Conservation (phyloP, 2,113 vertebrate species). For the Daboia siamensis region DNA sequence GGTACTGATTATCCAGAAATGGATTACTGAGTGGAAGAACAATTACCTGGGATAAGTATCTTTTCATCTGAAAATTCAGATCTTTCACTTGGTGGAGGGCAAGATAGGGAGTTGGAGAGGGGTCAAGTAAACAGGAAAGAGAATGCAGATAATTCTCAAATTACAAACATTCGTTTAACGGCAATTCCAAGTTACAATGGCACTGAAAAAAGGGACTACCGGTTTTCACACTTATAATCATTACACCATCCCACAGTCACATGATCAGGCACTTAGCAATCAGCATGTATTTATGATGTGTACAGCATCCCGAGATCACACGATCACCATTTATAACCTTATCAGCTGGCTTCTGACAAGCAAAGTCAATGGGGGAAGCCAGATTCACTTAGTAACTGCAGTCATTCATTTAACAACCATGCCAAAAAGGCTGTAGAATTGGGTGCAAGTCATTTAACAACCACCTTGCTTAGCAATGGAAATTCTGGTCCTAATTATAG, state of each 20-base stretch:
- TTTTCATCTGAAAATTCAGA: neutral
- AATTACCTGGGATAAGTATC: neutral
- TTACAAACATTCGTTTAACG: neutral
- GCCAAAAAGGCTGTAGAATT: neutral
- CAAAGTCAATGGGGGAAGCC: neutral
- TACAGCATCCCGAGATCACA: neutral
- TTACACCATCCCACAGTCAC: neutral
- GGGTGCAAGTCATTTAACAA: neutral
- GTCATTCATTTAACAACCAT: neutral
- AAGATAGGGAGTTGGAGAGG: neutral
- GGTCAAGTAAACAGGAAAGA: neutral
- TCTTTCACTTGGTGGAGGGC: neutral
- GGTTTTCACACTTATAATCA: neutral
- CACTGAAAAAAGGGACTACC: neutral
- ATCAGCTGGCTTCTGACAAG: neutral
- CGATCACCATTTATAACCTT: neutral
- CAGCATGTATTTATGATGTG: neutral
- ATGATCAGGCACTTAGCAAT: neutral
- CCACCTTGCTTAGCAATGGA: too few relatives aligned
- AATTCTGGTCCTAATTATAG: neutral
- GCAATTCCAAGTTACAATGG: neutral
- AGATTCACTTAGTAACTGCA: neutral
- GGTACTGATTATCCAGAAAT: neutral
- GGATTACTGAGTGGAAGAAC: neutral
- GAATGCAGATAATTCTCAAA: neutral